Evolutionary conservation across 2,113 vertebrate species (phyloP).

Genomic region (Callaeas wilsoni): DNA sequence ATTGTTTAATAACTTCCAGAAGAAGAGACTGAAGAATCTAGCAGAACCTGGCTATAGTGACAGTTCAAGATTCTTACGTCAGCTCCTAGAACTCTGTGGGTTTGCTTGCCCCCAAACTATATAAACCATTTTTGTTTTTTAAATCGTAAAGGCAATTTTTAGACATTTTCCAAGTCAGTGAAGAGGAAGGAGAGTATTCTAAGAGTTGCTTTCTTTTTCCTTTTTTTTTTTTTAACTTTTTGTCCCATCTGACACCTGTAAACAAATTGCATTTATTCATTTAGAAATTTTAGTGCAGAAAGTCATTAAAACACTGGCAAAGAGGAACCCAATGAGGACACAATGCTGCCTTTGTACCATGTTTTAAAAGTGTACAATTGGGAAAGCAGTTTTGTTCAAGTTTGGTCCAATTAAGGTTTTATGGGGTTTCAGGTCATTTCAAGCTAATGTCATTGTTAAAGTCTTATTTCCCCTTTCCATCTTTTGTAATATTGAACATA

Average conservation of each 20-base stretch:
- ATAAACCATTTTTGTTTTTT: background rate
- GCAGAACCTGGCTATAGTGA: background rate
- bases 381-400: background rate
- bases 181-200: background rate
- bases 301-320: background rate
- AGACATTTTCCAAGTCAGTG: background rate
- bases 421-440: background rate
- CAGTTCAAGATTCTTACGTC: background rate
- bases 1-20: background rate
- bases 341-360: background rate
- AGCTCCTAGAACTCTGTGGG: background rate
- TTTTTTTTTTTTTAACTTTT: background rate
- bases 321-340: background rate
- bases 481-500: background rate
- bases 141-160: background rate
- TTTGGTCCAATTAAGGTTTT: background rate
- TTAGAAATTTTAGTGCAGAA: background rate
- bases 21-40: background rate
- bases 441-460: background rate
- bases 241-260: background rate
- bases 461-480: background rate
- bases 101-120: background rate
- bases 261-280: background rate
- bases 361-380: background rate
- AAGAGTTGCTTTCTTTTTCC: background rate